Base-by-base conservation (phyloP, 2,113 vertebrate genomes). In the Mandrillus leucophaeus region DNA sequence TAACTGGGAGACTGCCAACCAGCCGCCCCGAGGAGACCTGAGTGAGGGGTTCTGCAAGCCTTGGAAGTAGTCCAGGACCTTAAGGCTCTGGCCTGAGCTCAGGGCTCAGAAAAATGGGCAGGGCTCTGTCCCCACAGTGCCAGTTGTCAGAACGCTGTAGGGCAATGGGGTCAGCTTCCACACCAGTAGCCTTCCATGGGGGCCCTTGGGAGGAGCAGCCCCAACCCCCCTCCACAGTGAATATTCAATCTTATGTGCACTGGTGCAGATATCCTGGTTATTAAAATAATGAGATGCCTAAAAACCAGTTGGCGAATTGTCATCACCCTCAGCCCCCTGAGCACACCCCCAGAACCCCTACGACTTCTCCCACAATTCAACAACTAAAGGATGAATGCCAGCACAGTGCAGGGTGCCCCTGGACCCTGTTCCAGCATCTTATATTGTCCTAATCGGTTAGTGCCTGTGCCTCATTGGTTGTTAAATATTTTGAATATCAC, bases 201-300 rank as follows among this genome's bases (percentile, higher is more conserved):
- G 25, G 11, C 10, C 3, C 8, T 32, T 11, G 30, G n/a, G 66
- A 92, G 70, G 68, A 57, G 22, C 52, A 84, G 6, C 2, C 20
- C n/a, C 38, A 16, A 32, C 40, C 20, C 43, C 73, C 16, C 8
- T 61, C 48, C 16, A 40, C 20, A 27, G 38, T 32, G 66, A 45
- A 22, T 72, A 8, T 0, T 76, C 40, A 50, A 27, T 86, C 85
- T 83, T 92, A 5, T 91, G 92, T 48, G 18, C 32, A 3, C 6
- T 30, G 38, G 14, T 38, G 7, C 5, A 59, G 6, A 87, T 8
- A 2, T 20, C 12, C 88, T 84, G 38, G 38, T 27, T 66, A 10
- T 73, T 78, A 94, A 97, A 93, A 73, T 80, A 55, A 3, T 27
- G 25, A 80, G 40, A 16, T 79, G 79, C 40, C 95, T 94, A 66